These are phyloP conservation scores for Carcharodon carcharias DNA, from an alignment of 2,797 vertebrate species.

Conservation along the genomic window DNA sequence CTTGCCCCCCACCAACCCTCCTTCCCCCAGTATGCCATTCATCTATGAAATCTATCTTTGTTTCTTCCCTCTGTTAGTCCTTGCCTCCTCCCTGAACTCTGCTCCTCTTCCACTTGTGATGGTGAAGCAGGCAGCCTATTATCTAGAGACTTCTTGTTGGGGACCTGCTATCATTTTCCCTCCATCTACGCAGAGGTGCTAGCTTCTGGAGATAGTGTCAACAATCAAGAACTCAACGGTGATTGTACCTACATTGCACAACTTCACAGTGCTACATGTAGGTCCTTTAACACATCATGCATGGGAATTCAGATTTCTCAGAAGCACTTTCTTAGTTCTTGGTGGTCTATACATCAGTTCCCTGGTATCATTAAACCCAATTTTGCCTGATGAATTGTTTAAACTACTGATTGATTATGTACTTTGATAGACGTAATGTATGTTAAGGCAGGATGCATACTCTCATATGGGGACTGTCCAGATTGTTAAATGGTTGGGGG, in stretches of 20 bases:
- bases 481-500: not conserved
- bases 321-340: not conserved
- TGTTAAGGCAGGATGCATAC: not conserved
- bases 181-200: not conserved
- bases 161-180: not conserved
- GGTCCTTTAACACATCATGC: not conserved
- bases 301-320: not conserved
- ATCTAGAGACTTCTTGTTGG: not conserved
- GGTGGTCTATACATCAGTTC: not conserved
- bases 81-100: not conserved
- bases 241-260: not conserved
- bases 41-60: not conserved
- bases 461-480: not conserved
- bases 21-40: not conserved
- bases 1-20: no score
- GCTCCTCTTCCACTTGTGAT: not conserved
- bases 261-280: not conserved
- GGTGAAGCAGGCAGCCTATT: not conserved
- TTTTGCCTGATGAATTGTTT: not conserved
- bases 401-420: not conserved
- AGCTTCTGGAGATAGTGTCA: not conserved
- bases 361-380: not conserved
- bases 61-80: not conserved
- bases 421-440: not conserved
- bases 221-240: not conserved